Evolutionary conservation across 2,797 vertebrate genomes (phyloP).

Genomic region (Botia kubotai): DNA sequence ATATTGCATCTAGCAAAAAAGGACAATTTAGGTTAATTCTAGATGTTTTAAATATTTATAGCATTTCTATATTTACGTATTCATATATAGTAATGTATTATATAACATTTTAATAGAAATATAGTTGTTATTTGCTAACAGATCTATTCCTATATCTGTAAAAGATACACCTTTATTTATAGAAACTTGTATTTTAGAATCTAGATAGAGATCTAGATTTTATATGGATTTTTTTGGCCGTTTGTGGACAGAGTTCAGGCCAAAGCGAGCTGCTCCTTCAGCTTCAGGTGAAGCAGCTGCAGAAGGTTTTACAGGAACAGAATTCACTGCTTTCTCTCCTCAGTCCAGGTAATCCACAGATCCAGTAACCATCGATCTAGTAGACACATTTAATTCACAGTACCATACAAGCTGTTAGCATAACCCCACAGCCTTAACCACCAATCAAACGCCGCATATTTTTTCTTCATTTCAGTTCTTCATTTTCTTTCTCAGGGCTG

Average conservation of each 20-base stretch:
- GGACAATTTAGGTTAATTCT: not conserved
- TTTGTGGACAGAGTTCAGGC: conserved; percentile 40
- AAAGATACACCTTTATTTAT: not conserved
- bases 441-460: not conserved
- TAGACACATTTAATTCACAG: too few relatives aligned
- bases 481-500: conserved; percentile 52
- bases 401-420: too few relatives aligned
- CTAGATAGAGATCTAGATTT: not conserved
- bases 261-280: conserved; percentile 63
- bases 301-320: conserved; percentile 74
- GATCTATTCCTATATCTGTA: too few relatives aligned
- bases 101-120: too few relatives aligned
- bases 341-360: conserved; percentile 74
- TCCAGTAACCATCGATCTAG: too few relatives aligned
- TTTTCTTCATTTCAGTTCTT: not conserved
- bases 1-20: not conserved
- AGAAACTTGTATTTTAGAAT: not conserved
- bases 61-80: too few relatives aligned
- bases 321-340: conserved; percentile 69
- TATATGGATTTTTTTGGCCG: not conserved
- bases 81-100: too few relatives aligned
- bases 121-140: too few relatives aligned
- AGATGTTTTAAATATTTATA: too few relatives aligned
- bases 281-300: conserved; percentile 73
- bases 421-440: not conserved